A percentile compares a stretch with the other conserved stretches of the same genome.
These are phyloP conservation scores for Quiscalus mexicanus DNA, from an alignment of 2,113 vertebrate species.

Conservation along the genomic window DNA sequence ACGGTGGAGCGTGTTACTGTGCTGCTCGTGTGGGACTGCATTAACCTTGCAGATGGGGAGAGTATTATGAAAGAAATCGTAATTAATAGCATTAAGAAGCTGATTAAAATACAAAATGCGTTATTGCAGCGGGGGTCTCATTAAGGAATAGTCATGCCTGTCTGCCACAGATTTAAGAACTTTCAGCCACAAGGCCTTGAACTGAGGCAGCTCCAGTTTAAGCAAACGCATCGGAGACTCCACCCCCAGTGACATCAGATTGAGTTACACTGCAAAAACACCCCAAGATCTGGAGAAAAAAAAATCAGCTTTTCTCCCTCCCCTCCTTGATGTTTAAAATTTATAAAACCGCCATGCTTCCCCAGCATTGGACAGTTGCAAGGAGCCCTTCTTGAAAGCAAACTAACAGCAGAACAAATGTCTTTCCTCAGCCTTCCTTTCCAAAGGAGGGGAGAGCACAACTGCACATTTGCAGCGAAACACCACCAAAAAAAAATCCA, in stretches of 20 bases:
- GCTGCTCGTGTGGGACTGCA: not conserved
- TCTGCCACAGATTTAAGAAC: slow-evolving; percentile 67
- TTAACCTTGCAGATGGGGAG: slow-evolving; percentile 33
- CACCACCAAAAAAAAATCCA: not conserved
- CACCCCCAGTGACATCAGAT: slow-evolving; percentile 72
- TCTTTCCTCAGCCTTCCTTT: not conserved
- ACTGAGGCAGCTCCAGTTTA: slow-evolving; percentile 64
- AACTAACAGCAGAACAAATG: not conserved
- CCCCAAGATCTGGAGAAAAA: slow-evolving; percentile 29
- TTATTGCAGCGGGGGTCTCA: slow-evolving; percentile 62
- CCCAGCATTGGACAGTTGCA: not conserved
- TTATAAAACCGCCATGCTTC: slow-evolving; percentile 7
- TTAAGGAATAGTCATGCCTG: slow-evolving; percentile 64
- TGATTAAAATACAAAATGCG: slow-evolving; percentile 55
- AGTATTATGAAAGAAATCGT: slow-evolving; percentile 33
- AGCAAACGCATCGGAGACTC: slow-evolving; percentile 49
- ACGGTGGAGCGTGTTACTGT: not conserved
- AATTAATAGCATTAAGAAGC: slow-evolving; percentile 62
- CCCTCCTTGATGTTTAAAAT: slow-evolving; percentile 27
- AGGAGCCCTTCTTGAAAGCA: not conserved
- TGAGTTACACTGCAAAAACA: slow-evolving; percentile 64
- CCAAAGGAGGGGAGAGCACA: not conserved
- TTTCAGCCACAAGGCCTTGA: slow-evolving; percentile 70
- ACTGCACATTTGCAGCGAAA: not conserved
- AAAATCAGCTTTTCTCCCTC: slow-evolving; percentile 24